Evolutionary conservation across 2,888 invertebrate species (phyloP).

Genomic region (Liodrosophila aerea): DNA sequence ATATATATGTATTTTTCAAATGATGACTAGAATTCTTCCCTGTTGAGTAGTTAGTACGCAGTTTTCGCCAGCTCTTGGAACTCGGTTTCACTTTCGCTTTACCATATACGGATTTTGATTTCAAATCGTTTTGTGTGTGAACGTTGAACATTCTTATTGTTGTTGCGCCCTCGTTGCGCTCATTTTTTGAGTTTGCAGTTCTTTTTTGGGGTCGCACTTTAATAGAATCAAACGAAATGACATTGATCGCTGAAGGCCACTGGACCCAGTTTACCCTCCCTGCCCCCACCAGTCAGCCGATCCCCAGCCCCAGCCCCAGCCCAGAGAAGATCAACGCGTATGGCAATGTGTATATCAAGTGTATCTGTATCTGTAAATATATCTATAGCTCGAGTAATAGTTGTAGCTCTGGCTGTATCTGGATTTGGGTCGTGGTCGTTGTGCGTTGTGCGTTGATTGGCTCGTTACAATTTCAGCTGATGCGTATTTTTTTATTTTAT

Average conservation of each 20-base stretch:
- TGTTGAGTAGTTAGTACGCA: no score
- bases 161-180: conserved; percentile 18
- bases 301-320: neutral
- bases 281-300: conserved; percentile 1
- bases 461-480: conserved; percentile 34
- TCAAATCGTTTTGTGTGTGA: no score
- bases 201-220: conserved; percentile 67
- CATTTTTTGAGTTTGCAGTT: conserved; percentile 12
- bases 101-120: no score
- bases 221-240: conserved; percentile 78
- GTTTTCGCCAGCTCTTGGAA: no score
- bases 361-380: conserved; percentile 18
- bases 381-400: conserved; percentile 8
- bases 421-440: conserved; percentile 77
- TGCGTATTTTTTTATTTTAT: neutral
- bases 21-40: no score
- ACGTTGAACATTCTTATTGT: conserved; percentile 2
- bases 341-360: conserved; percentile 30
- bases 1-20: neutral
- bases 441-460: conserved; percentile 63
- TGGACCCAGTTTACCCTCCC: conserved; percentile 6
- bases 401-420: conserved; percentile 20
- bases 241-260: conserved; percentile 80
- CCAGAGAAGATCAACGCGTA: conserved; percentile 38
- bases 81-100: no score